Conservation (phyloP, 2,888 invertebrate genomes). For the Caprella mutica region DNA sequence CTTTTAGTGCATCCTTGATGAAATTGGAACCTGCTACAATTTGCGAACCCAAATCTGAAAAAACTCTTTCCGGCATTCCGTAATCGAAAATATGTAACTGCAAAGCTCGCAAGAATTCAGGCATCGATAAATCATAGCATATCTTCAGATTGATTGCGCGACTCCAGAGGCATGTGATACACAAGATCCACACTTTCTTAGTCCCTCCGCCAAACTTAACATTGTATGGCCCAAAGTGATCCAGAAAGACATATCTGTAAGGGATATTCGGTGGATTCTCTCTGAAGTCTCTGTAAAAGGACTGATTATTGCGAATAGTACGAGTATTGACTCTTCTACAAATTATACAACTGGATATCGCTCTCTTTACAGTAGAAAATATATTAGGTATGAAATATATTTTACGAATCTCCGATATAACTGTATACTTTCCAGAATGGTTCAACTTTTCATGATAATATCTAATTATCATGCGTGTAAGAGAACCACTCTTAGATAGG, state of each 20-base stretch:
- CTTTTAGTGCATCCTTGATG: not conserved
- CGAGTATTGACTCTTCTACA: not conserved
- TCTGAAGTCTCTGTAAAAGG: not conserved
- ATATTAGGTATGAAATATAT: not conserved
- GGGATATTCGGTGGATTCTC: not conserved
- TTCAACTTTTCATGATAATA: not conserved
- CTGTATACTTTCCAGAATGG: not conserved
- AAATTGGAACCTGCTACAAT: not conserved
- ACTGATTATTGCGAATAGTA: not conserved
- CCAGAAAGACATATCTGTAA: not conserved
- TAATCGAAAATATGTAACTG: not conserved
- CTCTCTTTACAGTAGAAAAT: not conserved
- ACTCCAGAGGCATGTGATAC: slow-evolving; percentile 5
- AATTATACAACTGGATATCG: not conserved
- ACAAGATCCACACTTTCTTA: not conserved
- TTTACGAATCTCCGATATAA: not conserved
- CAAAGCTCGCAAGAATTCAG: not conserved
- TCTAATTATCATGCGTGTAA: not conserved
- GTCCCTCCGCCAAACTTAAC: not conserved
- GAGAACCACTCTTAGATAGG: not conserved
- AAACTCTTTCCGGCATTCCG: not conserved
- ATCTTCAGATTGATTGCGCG: slow-evolving; percentile 1
- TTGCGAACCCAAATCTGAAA: not conserved
- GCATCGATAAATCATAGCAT: not conserved
- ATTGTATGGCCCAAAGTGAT: not conserved